These are phyloP conservation scores for Microplitis demolitor DNA, from an alignment of 1,140 invertebrate species.

Conservation along the genomic window DNA sequence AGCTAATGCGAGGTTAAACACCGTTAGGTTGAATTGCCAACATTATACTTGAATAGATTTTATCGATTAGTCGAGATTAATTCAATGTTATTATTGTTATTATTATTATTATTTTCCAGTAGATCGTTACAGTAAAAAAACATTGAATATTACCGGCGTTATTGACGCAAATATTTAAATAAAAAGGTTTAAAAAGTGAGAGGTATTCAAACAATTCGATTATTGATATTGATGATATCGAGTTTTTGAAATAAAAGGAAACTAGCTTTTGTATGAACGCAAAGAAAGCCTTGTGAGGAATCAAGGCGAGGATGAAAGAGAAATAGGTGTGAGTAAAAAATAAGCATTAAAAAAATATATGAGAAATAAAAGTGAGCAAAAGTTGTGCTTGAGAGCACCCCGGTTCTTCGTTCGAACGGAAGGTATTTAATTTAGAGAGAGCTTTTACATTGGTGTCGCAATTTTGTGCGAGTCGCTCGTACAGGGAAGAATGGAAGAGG, in stretches of 20 bases:
- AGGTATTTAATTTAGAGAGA: constrained; percentile 34
- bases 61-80: constrained; percentile 7
- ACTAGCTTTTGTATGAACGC: no score
- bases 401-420: constrained; percentile 9
- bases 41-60: not conserved
- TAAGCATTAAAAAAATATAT: constrained; percentile 6
- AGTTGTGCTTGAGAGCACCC: not conserved
- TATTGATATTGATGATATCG: no score
- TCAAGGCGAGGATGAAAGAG: not conserved
- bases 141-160: no score
- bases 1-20: constrained; percentile 18
- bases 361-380: constrained; percentile 3
- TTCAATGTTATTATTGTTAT: not conserved
- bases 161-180: no score
- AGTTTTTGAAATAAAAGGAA: no score
- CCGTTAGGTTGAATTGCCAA: not conserved
- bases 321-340: constrained; percentile 3
- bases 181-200: no score
- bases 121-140: no score
- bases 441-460: constrained; percentile 31
- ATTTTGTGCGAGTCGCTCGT: constrained; percentile 17
- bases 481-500: constrained; percentile 16
- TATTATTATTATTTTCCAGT: not conserved
- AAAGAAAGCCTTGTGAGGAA: no score
- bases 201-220: no score